Evolutionary conservation across 2,113 vertebrate species (phyloP).

Genomic region (Malurus elegans): DNA sequence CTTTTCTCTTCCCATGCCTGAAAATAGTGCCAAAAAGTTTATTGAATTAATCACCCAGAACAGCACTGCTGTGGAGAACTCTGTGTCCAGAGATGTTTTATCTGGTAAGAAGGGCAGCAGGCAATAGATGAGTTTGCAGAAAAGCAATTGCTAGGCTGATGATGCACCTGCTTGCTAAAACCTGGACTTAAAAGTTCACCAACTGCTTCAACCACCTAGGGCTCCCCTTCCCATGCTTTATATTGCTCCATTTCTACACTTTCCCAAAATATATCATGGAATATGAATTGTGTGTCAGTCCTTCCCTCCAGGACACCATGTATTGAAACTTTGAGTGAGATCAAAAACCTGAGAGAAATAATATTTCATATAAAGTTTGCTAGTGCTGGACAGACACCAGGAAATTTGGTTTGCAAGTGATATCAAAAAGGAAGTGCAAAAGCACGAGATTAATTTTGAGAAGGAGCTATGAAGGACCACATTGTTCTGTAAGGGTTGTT

Average conservation of each 20-base stretch:
- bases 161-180: background rate
- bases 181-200: background rate
- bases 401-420: conserved; percentile 11
- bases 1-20: background rate
- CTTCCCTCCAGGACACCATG: background rate
- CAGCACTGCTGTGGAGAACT: background rate
- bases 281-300: background rate
- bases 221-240: background rate
- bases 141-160: background rate
- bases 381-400: background rate
- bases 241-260: background rate
- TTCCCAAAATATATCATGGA: background rate
- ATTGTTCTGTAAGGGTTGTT: background rate
- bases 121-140: background rate
- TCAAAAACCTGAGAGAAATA: background rate
- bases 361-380: background rate
- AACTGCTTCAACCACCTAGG: background rate
- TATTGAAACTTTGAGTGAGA: background rate
- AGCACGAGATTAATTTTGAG: background rate
- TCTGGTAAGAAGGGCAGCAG: background rate
- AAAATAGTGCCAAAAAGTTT: background rate
- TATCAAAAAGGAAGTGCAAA: background rate
- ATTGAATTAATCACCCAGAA: background rate
- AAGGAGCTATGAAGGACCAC: background rate
- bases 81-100: background rate